These are phyloP conservation scores for Saccopteryx bilineata DNA, from an alignment of 2,113 vertebrate species.

Conservation along the genomic window DNA sequence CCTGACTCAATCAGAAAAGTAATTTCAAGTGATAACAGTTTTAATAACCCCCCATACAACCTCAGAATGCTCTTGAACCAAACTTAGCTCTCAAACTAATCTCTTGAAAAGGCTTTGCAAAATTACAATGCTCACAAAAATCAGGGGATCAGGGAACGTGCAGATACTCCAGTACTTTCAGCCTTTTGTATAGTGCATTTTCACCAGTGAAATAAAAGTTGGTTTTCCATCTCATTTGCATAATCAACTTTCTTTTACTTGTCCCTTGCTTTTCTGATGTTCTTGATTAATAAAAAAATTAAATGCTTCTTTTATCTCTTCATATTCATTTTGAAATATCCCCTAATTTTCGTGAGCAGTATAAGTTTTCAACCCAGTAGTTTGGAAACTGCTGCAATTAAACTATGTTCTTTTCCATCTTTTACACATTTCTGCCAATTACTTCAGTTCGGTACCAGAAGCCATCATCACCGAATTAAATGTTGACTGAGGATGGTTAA, in stretches of 20 bases:
- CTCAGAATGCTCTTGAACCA: constrained; percentile 49
- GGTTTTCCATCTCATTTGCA: too few species aligned
- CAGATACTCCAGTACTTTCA: too few species aligned
- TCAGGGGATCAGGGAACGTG: too few species aligned
- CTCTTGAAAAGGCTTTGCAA: constrained; percentile 20
- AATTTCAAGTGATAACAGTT: constrained; percentile 24
- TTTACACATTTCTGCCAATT: constrained; percentile 23
- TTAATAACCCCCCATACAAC: constrained; percentile 60
- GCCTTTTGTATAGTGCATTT: too few species aligned
- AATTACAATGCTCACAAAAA: background rate
- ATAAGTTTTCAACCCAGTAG: background rate
- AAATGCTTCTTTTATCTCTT: too few species aligned
- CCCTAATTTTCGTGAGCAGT: too few species aligned
- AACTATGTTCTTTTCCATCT: constrained; percentile 18
- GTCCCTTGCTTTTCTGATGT: too few species aligned
- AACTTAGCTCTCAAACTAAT: constrained; percentile 42
- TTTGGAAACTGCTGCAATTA: constrained; percentile 34
- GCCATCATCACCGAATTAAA: background rate
- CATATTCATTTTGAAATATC: too few species aligned
- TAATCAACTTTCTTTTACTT: too few species aligned
- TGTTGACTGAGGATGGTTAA: background rate
- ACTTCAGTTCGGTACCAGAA: constrained; percentile 32
- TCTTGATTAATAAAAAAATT: too few species aligned
- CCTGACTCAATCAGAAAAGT: constrained; percentile 48
- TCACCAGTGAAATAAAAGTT: too few species aligned